Evolutionary conservation across 2,888 invertebrate genomes (phyloP), one percentile per base, ranked within the genome.

Genomic region (Lycophotia porphyrea): DNA sequence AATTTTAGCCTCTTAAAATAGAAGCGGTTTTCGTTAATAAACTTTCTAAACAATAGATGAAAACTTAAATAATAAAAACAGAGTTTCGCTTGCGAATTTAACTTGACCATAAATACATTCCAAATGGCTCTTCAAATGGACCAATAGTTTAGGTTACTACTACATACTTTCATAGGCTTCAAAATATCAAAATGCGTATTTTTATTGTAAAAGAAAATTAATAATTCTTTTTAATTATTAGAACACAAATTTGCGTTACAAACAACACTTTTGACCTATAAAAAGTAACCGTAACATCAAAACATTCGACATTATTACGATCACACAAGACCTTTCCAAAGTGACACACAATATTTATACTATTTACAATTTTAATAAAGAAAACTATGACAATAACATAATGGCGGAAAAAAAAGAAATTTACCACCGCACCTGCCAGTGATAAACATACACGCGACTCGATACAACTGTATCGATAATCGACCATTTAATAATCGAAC

Each of bases 381-480:
- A 84, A 81, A 79, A 84, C 78, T 79, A 73, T 84, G 84, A 90
- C 85, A 90, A 82, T 84, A 83, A 86, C 81, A 77, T 87, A 85
- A 88, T 77, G 79, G 83, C 73, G 81, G 84, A 86, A 85, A 81
- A 75, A 84, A 87, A 88, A 80, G 71, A 75, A 87, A 75, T 84
- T 78, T 73, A 74, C 76, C 76, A 72, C 81, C 88, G 85, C 94
- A 94, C 93, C 94, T 93, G 93, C 92, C 88, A 87, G 89, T 90
- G 90, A 89, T 86, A 80, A 86, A 86, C 89, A 88, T 93, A 94
- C 94, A 93, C 95, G 92, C 94, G 89, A 89, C 84, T 92, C 92
- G 91, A 94, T 93, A 92, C 92, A 91, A 93, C 92, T 90, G 90
- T 92, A 93, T 94, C 93, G 93, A 93, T 92, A 93, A 92, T 93